These are phyloP conservation scores for Pelmatolapia mariae DNA, from an alignment of 2,113 vertebrate species.

Conservation along the genomic window DNA sequence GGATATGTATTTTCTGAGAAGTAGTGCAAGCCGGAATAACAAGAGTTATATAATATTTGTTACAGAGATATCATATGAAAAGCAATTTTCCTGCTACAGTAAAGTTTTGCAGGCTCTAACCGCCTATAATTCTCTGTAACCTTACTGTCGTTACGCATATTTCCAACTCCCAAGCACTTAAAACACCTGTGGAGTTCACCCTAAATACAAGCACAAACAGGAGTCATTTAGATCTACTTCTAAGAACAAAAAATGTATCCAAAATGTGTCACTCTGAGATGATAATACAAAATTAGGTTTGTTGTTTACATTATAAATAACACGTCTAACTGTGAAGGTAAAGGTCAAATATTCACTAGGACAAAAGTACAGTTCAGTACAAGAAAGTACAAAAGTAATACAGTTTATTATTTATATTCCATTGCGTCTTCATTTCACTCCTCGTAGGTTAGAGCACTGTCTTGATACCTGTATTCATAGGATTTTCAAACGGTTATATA, in stretches of 20 bases:
- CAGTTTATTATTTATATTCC: background rate
- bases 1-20: background rate
- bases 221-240: background rate
- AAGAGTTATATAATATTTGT: background rate
- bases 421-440: background rate
- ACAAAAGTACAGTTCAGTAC: background rate
- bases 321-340: background rate
- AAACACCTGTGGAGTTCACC: background rate
- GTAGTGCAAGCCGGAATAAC: background rate
- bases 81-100: background rate
- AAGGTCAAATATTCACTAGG: background rate
- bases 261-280: background rate
- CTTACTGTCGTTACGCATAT: accelerated
- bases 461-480: background rate
- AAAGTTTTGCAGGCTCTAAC: background rate
- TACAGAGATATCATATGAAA: background rate
- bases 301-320: background rate
- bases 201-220: background rate
- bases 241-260: background rate
- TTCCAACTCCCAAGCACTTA: background rate
- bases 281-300: background rate
- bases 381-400: background rate
- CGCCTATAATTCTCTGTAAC: background rate
- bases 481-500: background rate
- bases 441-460: background rate